These are phyloP conservation scores for Actenoides lindsayi DNA, from an alignment of 2,113 vertebrate species.

Conservation along the genomic window DNA sequence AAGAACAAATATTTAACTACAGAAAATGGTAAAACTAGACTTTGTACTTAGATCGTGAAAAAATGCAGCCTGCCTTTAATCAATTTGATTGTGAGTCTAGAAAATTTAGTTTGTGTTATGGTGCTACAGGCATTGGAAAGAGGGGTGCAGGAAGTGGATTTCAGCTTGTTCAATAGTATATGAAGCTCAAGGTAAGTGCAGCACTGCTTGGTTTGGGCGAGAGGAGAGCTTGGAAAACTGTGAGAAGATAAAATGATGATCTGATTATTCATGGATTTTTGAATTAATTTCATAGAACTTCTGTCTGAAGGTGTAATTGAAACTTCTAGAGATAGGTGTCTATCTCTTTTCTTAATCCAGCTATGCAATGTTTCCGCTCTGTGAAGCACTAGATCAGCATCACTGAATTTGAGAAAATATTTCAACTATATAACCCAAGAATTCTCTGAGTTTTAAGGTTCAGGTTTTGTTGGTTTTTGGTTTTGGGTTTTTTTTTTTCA, in stretches of 20 bases:
- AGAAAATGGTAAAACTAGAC: neutral
- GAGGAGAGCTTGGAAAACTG: neutral
- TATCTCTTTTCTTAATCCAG: neutral
- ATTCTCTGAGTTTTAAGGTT: neutral
- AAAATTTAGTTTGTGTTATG: neutral
- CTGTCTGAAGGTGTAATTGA: neutral
- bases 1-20: neutral
- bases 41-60: neutral
- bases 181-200: slow-evolving; percentile 14
- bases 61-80: neutral
- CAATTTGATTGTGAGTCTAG: neutral
- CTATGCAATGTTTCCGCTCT: neutral
- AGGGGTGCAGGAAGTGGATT: neutral
- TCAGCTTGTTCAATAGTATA: neutral
- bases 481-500: neutral
- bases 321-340: neutral
- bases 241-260: neutral
- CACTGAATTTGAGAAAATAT: neutral
- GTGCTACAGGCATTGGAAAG: neutral
- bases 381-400: neutral
- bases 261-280: neutral
- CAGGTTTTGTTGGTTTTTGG: neutral
- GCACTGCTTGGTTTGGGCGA: neutral
- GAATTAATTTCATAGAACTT: neutral
- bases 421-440: neutral